Evolutionary conservation across 1,140 invertebrate genomes (phyloP).

Genomic region (Hyles vespertilio): DNA sequence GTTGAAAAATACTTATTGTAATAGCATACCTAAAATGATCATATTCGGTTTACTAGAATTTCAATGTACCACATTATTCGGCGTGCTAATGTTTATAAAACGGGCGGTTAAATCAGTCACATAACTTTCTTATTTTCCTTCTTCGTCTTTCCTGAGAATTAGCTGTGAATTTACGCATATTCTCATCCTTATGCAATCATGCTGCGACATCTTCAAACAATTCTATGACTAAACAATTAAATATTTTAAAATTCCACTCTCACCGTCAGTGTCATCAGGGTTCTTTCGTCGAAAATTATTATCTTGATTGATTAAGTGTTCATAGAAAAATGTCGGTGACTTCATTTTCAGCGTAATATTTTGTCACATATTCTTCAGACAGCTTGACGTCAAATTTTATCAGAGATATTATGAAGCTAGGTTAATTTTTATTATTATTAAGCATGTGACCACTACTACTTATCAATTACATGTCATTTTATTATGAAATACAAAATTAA

Average conservation of each 20-base stretch:
- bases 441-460: too few relatives aligned
- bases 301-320: constrained; percentile 37
- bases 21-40: too few relatives aligned
- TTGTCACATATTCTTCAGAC: constrained; percentile 16
- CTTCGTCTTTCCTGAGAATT: too few relatives aligned
- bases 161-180: not conserved
- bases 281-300: constrained; percentile 15
- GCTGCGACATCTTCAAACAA: not conserved
- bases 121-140: too few relatives aligned
- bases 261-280: constrained; percentile 9
- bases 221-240: constrained; percentile 5
- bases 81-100: too few relatives aligned
- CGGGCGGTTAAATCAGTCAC: too few relatives aligned
- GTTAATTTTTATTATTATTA: too few relatives aligned
- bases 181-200: not conserved
- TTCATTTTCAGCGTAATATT: constrained; percentile 5
- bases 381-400: constrained; percentile 24
- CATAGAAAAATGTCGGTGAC: constrained; percentile 11
- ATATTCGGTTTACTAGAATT: too few relatives aligned
- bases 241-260: constrained; percentile 6
- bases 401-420: not conserved
- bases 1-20: too few relatives aligned
- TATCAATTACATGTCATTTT: too few relatives aligned
- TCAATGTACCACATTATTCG: too few relatives aligned
- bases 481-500: not conserved